Percentiles rank a stretch among this genome's conserved stretches.
These are phyloP conservation scores for Ardeotis arabs DNA, from an alignment of 2,113 vertebrate genomes.

Conservation along the genomic window DNA sequence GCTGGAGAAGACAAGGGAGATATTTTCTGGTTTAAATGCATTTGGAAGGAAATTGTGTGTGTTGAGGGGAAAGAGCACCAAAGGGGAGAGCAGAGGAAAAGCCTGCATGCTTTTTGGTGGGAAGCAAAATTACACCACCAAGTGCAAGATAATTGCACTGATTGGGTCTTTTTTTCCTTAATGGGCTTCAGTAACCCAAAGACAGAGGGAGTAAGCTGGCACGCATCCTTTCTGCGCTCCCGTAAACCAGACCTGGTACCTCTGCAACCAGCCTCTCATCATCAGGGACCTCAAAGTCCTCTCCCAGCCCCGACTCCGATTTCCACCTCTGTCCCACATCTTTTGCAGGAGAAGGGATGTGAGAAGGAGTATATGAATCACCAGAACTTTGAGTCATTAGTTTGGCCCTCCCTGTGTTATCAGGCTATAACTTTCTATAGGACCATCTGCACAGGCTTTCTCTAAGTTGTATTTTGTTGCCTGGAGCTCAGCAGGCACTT, in stretches of 20 bases:
- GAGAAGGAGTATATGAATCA: background rate
- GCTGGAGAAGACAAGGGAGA: background rate
- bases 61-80: background rate
- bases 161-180: background rate
- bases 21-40: background rate
- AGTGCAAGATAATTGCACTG: background rate
- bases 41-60: background rate
- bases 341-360: background rate
- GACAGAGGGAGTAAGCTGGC: background rate
- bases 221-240: background rate
- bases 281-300: background rate
- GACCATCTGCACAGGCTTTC: background rate
- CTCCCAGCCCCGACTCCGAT: background rate
- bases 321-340: background rate
- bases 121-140: background rate
- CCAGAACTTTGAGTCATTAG: background rate
- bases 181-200: background rate
- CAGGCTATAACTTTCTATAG: background rate
- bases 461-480: background rate
- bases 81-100: background rate
- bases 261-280: background rate
- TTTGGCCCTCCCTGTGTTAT: background rate
- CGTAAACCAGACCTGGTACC: background rate
- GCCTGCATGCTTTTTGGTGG: background rate
- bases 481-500: background rate